These are phyloP conservation scores for Schizotus pectinicornis DNA, from an alignment of 2,888 invertebrate genomes.

Conservation along the genomic window DNA sequence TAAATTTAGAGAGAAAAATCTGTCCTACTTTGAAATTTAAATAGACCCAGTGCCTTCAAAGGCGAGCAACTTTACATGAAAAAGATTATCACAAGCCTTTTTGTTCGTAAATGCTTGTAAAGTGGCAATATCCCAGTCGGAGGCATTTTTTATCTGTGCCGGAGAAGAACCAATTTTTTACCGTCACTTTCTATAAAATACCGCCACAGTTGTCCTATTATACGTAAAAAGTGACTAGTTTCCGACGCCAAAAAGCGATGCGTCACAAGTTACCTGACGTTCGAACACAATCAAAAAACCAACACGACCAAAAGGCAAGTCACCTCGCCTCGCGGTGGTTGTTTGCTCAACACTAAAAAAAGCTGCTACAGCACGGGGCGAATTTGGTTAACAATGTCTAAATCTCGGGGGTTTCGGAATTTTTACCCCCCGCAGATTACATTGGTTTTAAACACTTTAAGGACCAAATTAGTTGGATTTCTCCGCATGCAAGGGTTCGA, in stretches of 20 bases:
- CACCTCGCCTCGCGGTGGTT: neutral
- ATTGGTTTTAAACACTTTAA: conserved; percentile 19
- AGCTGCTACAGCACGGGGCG: neutral
- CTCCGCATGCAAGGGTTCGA: conserved; percentile 5
- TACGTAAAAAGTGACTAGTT: conserved; percentile 4
- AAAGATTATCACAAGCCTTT: conserved; percentile 27
- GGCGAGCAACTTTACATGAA: conserved; percentile 23
- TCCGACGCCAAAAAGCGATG: conserved; percentile 6
- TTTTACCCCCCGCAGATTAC: conserved; percentile 17
- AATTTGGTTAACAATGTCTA: conserved; percentile 10
- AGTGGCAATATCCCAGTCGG: conserved; percentile 27
- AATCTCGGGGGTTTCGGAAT: neutral
- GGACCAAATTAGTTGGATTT: conserved; percentile 6
- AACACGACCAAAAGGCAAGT: conserved; percentile 20
- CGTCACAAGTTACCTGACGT: conserved; percentile 21
- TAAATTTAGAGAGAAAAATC: conserved; percentile 18
- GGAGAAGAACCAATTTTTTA: conserved; percentile 11
- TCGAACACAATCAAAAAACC: conserved; percentile 11
- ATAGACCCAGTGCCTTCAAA: conserved; percentile 18
- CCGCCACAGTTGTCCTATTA: conserved; percentile 12
- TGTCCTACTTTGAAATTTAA: conserved; percentile 26
- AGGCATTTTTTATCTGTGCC: conserved; percentile 12
- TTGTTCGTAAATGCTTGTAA: conserved; percentile 29
- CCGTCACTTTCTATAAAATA: conserved; percentile 14
- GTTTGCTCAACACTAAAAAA: neutral